phyloP scores from a whole-genome alignment of 2,888 invertebrate genomes.

The Heliconius hortense region DNA sequence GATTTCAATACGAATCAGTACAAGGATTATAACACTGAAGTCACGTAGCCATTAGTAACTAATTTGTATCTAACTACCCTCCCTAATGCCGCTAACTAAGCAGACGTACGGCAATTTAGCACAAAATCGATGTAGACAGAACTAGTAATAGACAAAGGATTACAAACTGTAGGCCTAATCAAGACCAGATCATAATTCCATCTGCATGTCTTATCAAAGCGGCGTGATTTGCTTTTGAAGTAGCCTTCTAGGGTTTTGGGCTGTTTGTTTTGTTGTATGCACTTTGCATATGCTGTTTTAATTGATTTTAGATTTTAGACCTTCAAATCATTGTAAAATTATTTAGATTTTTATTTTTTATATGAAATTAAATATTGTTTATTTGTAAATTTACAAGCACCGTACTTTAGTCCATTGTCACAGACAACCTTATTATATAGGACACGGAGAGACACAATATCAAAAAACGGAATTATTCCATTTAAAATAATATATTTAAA shows the following conservation, averaged over 20 bases:
- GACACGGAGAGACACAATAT: too few relatives aligned
- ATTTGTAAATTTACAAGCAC: too few relatives aligned
- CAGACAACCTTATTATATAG: too few relatives aligned
- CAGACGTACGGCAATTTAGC: conserved; percentile 34
- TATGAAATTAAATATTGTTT: too few relatives aligned
- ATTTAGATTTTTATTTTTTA: not conserved
- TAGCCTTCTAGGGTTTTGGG: not conserved
- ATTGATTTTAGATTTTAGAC: not conserved
- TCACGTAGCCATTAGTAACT: conserved; percentile 22
- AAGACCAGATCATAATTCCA: conserved; percentile 39
- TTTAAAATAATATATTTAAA: too few relatives aligned
- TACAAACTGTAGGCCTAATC: conserved; percentile 41
- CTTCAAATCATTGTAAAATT: not conserved
- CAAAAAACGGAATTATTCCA: too few relatives aligned
- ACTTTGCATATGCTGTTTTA: not conserved
- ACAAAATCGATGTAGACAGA: conserved; percentile 37
- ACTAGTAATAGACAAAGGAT: conserved; percentile 43
- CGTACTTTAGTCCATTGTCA: too few relatives aligned
- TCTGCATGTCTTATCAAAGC: conserved; percentile 46
- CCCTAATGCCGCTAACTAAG: conserved; percentile 37
- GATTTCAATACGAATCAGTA: not conserved
- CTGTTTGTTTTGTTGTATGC: not conserved
- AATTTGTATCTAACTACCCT: conserved; percentile 33
- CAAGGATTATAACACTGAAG: conserved; percentile 19
- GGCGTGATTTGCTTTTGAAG: conserved; percentile 14